Evolutionary conservation across 1,140 invertebrate species (phyloP).

Genomic region (Drosophila sproati): DNA sequence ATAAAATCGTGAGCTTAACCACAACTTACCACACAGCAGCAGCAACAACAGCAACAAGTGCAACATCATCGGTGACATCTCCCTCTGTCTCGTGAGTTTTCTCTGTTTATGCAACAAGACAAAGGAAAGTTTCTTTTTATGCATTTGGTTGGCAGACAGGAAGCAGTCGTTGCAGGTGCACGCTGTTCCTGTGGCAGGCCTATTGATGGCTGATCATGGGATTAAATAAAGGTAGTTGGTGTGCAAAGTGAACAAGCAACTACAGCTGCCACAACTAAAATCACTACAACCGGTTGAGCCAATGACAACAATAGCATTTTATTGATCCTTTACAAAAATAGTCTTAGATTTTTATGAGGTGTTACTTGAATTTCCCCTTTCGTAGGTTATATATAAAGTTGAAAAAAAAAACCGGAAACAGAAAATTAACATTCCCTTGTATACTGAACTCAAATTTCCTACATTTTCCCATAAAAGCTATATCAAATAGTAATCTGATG

Average conservation of each 20-base stretch:
- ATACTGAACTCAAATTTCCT: no score
- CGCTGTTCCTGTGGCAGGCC: constrained; percentile 16
- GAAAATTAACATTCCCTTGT: no score
- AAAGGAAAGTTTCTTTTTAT: constrained; percentile 38
- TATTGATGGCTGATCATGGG: constrained; percentile 2
- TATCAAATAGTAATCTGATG: no score
- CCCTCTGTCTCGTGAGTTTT: neutral
- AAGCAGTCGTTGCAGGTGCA: constrained; percentile 41
- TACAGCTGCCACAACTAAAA: neutral
- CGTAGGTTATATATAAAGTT: neutral
- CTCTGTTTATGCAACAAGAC: constrained; percentile 56
- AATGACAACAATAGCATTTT: neutral
- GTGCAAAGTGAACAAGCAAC: neutral
- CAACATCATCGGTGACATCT: constrained; percentile 53
- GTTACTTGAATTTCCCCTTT: no score
- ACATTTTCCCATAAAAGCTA: no score
- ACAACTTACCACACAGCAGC: constrained; percentile 61
- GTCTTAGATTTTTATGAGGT: neutral
- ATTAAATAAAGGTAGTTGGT: neutral
- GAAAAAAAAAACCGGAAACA: no score
- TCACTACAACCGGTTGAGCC: constrained; percentile 22
- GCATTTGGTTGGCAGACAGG: constrained; percentile 50
- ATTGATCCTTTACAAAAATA: constrained; percentile 13
- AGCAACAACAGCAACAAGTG: constrained; percentile 56
- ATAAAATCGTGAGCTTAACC: constrained; percentile 1